Conservation (phyloP, 2,888 invertebrate genomes). For the Drosophila putrida region DNA sequence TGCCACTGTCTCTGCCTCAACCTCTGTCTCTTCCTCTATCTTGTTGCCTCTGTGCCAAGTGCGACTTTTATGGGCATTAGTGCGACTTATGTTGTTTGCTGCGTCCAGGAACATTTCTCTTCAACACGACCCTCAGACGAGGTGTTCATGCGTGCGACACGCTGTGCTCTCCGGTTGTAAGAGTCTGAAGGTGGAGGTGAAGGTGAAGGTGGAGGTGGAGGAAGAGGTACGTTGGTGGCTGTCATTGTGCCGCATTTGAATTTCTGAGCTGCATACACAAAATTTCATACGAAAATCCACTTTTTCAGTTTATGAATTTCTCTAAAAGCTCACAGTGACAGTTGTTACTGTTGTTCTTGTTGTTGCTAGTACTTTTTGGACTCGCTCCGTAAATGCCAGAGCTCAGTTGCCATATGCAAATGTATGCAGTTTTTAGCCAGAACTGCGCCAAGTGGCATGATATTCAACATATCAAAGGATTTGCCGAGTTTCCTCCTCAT, state of each 20-base stretch:
- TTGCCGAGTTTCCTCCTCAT: slow-evolving; percentile 46
- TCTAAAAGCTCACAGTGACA: slow-evolving; percentile 79
- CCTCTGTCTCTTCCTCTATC: not conserved
- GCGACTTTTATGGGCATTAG: slow-evolving; percentile 80
- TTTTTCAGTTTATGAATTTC: slow-evolving; percentile 80
- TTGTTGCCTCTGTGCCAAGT: slow-evolving; percentile 45
- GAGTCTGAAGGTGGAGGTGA: slow-evolving; percentile 1
- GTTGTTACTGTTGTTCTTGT: slow-evolving; percentile 30
- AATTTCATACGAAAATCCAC: slow-evolving; percentile 80
- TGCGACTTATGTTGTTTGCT: slow-evolving; percentile 79
- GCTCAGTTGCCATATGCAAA: slow-evolving; percentile 67
- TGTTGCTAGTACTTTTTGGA: slow-evolving; percentile 18
- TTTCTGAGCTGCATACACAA: slow-evolving; percentile 72
- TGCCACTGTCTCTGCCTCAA: not conserved
- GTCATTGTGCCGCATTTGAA: slow-evolving; percentile 76
- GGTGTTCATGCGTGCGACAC: slow-evolving; percentile 79
- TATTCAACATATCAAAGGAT: slow-evolving; percentile 77
- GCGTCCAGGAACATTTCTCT: slow-evolving; percentile 53
- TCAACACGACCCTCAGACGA: slow-evolving; percentile 47
- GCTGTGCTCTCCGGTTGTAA: slow-evolving; percentile 51
- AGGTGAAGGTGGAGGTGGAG: not conserved
- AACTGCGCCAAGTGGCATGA: slow-evolving; percentile 76
- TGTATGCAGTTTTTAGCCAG: slow-evolving; percentile 65
- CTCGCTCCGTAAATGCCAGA: slow-evolving; percentile 18
- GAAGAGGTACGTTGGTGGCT: slow-evolving; percentile 33